These are phyloP conservation scores for Scomber colias DNA, from an alignment of 2,113 vertebrate genomes.

Conservation along the genomic window DNA sequence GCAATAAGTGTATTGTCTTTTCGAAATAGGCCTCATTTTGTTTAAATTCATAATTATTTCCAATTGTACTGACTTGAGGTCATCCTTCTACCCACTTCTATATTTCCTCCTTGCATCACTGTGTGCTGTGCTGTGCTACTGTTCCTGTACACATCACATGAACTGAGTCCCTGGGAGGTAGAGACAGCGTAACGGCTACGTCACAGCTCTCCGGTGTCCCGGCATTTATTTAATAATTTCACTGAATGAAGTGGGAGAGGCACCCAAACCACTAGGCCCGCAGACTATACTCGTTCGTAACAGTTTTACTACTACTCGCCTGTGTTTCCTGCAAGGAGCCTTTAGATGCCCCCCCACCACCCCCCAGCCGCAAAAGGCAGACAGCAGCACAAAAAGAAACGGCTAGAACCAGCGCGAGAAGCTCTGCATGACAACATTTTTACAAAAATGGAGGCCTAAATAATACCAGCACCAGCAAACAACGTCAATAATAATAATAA, in stretches of 20 bases:
- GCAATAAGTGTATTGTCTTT: background rate
- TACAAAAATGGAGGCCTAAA: conserved; percentile 7
- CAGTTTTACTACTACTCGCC: conserved; percentile 45
- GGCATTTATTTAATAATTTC: conserved; percentile 86
- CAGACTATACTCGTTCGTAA: conserved; percentile 40
- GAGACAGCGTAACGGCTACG: conserved; percentile 83
- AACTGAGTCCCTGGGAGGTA: conserved; percentile 76
- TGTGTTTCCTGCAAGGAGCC: conserved; percentile 33
- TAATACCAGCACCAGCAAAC: background rate
- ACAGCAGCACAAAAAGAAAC: conserved; percentile 12
- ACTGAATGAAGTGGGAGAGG: conserved; percentile 81
- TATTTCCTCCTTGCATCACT: conserved; percentile 43
- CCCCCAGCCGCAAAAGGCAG: background rate
- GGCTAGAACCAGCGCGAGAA: background rate
- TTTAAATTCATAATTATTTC: background rate
- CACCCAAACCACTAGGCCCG: conserved; percentile 77
- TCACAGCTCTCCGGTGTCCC: conserved; percentile 88
- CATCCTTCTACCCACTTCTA: conserved; percentile 9
- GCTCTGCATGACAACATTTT: conserved; percentile 7
- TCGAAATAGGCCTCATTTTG: background rate
- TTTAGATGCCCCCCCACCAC: conserved; percentile 1
- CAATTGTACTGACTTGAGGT: conserved; percentile 12
- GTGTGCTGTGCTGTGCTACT: conserved; percentile 46
- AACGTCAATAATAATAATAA: background rate
- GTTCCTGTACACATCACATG: conserved; percentile 56